phyloP scores from a whole-genome alignment of 2,888 invertebrate species.

The Blastobasis lacticolella region DNA sequence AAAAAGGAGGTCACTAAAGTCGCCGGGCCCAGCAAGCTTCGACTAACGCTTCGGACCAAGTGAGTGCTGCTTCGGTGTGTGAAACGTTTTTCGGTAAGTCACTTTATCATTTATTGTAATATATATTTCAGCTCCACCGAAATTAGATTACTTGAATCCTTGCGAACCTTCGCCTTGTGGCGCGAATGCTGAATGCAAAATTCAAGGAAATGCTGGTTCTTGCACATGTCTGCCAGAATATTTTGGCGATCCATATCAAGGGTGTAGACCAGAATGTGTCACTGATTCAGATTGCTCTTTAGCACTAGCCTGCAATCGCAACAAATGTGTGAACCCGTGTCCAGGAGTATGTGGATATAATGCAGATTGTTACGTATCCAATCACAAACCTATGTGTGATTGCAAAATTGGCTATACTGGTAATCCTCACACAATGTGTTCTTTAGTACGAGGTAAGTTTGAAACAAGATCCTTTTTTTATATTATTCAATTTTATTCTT shows the following conservation, averaged over 20 bases:
- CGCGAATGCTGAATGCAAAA: slow-evolving; percentile 81
- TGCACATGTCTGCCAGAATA: slow-evolving; percentile 82
- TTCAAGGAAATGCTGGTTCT: slow-evolving; percentile 81
- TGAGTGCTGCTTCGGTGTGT: slow-evolving; percentile 67
- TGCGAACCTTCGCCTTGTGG: slow-evolving; percentile 80
- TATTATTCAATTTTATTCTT: background rate
- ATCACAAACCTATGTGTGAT: slow-evolving; percentile 78
- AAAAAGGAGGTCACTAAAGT: slow-evolving; percentile 64
- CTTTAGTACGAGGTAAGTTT: slow-evolving; percentile 46
- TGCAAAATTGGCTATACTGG: slow-evolving; percentile 77
- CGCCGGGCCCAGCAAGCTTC: slow-evolving; percentile 68
- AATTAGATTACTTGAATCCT: slow-evolving; percentile 67
- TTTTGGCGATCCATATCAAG: slow-evolving; percentile 84
- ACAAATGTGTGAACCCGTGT: slow-evolving; percentile 80
- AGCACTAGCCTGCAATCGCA: slow-evolving; percentile 75
- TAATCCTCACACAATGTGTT: slow-evolving; percentile 76
- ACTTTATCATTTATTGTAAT: slow-evolving; percentile 38
- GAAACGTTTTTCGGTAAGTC: slow-evolving; percentile 52
- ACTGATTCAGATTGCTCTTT: slow-evolving; percentile 79
- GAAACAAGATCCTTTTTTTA: background rate
- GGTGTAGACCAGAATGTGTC: slow-evolving; percentile 80
- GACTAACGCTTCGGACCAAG: slow-evolving; percentile 72
- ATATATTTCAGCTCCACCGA: slow-evolving; percentile 62
- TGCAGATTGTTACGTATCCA: slow-evolving; percentile 78
- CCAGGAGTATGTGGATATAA: slow-evolving; percentile 81